These are phyloP conservation scores for Chaitophorus viminalis DNA, from an alignment of 2,888 invertebrate species.

Conservation along the genomic window DNA sequence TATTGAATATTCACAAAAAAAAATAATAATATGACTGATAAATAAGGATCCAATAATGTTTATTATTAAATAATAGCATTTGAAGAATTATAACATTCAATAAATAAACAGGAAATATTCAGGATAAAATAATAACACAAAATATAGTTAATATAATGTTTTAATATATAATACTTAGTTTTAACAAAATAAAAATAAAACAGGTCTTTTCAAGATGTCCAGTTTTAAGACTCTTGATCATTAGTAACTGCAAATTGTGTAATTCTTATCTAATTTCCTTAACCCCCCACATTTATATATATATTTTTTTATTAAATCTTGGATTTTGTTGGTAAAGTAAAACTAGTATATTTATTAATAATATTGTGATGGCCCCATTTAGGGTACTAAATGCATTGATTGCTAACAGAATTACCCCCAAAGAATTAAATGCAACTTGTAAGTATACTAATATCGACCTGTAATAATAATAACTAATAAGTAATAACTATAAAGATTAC, in stretches of 20 bases:
- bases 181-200: neutral
- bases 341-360: neutral
- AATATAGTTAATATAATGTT: neutral
- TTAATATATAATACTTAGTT: neutral
- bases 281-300: neutral
- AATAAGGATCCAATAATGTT: too few relatives aligned
- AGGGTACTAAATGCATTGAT: neutral
- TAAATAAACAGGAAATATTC: neutral
- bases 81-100: too few relatives aligned
- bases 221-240: neutral
- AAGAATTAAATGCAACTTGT: constrained; percentile 28
- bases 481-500: neutral
- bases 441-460: neutral
- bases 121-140: neutral
- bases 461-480: neutral
- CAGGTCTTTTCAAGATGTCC: constrained; percentile 33
- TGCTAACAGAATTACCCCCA: neutral
- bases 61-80: too few relatives aligned
- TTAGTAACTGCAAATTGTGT: constrained; percentile 40
- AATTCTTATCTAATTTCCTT: constrained; percentile 2
- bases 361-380: neutral
- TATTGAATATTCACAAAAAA: too few relatives aligned
- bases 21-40: too few relatives aligned
- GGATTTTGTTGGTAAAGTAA: neutral
- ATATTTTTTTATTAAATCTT: neutral